Evolutionary conservation across 2,797 vertebrate genomes (phyloP).

Genomic region (Sylvilagus floridanus): DNA sequence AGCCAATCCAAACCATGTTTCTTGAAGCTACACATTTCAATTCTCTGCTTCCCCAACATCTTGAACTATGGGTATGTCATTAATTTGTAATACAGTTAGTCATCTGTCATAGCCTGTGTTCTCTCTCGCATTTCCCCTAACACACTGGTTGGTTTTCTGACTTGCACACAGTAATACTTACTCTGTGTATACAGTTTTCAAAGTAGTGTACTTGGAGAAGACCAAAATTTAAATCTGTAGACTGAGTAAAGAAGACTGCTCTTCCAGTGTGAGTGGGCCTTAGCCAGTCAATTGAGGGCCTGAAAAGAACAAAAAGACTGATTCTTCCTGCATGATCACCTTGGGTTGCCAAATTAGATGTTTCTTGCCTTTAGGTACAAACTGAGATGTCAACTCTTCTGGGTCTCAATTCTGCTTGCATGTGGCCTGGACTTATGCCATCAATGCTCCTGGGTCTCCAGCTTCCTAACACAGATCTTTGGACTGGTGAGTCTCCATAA

Average conservation of each 20-base stretch:
- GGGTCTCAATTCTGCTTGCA: too few species aligned
- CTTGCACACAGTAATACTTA: background rate
- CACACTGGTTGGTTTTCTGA: background rate
- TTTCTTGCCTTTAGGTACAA: background rate
- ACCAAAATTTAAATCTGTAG: background rate
- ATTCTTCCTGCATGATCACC: background rate
- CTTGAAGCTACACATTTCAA: background rate
- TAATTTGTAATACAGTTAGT: background rate
- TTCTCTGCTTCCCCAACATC: background rate
- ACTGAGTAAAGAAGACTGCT: background rate
- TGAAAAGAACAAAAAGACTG: background rate
- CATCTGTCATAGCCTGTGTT: background rate
- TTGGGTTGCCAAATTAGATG: background rate
- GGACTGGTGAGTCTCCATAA: background rate
- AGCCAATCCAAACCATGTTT: background rate
- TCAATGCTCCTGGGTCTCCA: background rate
- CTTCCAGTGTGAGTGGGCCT: background rate
- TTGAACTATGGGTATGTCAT: background rate
- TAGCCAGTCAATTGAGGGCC: background rate
- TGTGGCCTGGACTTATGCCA: background rate
- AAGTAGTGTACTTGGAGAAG: too few species aligned
- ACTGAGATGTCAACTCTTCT: background rate
- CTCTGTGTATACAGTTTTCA: background rate
- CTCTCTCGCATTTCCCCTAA: background rate
- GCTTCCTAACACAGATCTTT: background rate